phyloP scores from a whole-genome alignment of 1,140 invertebrate genomes.

The Scaptomyza montana region DNA sequence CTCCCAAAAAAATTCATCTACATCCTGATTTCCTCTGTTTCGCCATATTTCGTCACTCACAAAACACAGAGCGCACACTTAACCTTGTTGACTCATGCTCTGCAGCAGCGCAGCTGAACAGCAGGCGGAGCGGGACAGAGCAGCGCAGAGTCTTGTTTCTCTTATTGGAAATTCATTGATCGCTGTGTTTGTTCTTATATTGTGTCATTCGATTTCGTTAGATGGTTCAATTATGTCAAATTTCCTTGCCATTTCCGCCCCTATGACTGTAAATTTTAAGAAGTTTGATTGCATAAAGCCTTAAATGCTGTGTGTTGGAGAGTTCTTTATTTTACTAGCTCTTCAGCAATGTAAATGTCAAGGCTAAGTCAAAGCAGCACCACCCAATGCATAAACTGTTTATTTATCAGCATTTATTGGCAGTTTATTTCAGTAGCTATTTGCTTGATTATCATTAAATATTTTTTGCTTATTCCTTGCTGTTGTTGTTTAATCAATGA shows the following conservation, averaged over 20 bases:
- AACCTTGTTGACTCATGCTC: conserved; percentile 71
- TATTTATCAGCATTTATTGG: conserved; percentile 33
- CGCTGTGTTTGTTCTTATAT: conserved; percentile 9
- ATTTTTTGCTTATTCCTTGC: conserved; percentile 4
- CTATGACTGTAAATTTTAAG: background rate
- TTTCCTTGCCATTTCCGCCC: background rate
- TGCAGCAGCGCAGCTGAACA: conserved; percentile 10
- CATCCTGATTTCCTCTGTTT: conserved; percentile 54
- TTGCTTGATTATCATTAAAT: conserved; percentile 1
- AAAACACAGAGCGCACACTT: conserved; percentile 24
- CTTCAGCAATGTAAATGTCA: conserved; percentile 55
- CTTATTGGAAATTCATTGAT: conserved; percentile 65
- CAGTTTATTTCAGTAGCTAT: conserved; percentile 1
- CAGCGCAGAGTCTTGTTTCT: conserved; percentile 24
- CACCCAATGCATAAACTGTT: conserved; percentile 16
- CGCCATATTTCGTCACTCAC: conserved; percentile 26
- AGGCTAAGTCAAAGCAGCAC: conserved; percentile 48
- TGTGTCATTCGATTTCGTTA: conserved; percentile 38
- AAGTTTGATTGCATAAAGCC: conserved; percentile 30
- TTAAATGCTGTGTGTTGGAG: background rate
- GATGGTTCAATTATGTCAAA: conserved; percentile 31
- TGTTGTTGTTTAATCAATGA: conserved; percentile 71
- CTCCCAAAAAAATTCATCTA: conserved; percentile 42
- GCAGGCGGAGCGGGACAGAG: conserved; percentile 15
- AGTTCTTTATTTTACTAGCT: background rate